Conservation (phyloP, 1,140 invertebrate genomes). For the Brachionus sp. region DNA sequence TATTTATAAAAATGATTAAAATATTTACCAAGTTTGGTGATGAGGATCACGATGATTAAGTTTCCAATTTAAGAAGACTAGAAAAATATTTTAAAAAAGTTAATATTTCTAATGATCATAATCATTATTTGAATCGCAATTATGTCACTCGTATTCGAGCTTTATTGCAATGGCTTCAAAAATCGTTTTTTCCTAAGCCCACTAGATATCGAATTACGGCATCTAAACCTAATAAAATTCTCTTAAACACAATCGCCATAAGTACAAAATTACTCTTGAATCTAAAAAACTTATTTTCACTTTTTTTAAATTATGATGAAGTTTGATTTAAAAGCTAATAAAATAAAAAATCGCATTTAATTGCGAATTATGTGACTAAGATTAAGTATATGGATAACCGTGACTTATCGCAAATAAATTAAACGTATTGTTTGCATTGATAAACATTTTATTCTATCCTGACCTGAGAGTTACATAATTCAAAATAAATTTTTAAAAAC, state of each 20-base stretch:
- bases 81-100: background rate
- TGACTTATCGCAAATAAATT: background rate
- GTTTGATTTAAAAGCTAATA: background rate
- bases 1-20: background rate
- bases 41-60: conserved; percentile 4
- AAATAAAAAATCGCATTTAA: background rate
- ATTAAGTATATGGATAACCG: background rate
- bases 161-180: background rate
- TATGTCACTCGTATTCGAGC: background rate
- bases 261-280: background rate
- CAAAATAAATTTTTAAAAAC: background rate
- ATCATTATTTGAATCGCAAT: background rate
- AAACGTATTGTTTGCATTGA: background rate
- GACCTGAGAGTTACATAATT: background rate
- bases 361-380: background rate
- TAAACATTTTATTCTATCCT: background rate
- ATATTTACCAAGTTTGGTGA: conserved; percentile 14
- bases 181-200: background rate
- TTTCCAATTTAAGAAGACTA: conserved; percentile 23
- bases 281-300: background rate
- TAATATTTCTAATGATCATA: conserved; percentile 32
- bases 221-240: background rate
- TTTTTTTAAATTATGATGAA: background rate
- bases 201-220: conserved; percentile 23
- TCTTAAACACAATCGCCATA: background rate